Conservation (phyloP, 2,888 invertebrate species). For the Andrena camellia region DNA sequence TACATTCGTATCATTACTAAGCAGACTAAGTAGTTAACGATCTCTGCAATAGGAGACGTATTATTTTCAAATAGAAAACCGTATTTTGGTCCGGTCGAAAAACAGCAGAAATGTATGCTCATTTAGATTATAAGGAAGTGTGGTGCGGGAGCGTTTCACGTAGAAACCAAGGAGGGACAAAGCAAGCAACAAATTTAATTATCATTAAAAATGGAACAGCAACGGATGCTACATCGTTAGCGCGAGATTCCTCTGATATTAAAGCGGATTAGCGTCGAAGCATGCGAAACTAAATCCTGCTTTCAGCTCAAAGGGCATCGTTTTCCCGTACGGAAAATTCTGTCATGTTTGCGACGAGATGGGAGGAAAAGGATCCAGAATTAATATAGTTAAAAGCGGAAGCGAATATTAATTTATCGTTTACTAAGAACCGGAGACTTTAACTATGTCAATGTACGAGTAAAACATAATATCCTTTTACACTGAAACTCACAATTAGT, state of each 20-base stretch:
- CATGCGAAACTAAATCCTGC: slow-evolving; percentile 15
- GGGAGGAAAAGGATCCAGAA: not conserved
- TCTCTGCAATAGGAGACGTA: not conserved
- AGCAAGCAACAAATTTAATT: slow-evolving; percentile 22
- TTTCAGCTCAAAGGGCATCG: slow-evolving; percentile 20
- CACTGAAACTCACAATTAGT: not conserved
- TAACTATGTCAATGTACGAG: not conserved
- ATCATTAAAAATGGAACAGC: slow-evolving; percentile 4
- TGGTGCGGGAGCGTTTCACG: not conserved
- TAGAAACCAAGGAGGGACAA: not conserved
- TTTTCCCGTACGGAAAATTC: slow-evolving; percentile 10
- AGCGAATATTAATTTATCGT: not conserved
- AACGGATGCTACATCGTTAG: slow-evolving; percentile 12
- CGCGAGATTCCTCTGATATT: not conserved
- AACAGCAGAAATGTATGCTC: not conserved
- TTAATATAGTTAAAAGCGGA: slow-evolving; percentile 9
- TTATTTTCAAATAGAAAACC: not conserved
- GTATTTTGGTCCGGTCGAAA: not conserved
- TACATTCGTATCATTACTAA: not conserved
- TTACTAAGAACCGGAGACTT: not conserved
- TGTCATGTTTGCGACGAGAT: not conserved
- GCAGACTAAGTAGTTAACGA: not conserved
- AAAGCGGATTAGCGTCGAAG: slow-evolving; percentile 35
- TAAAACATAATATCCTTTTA: too few species aligned
- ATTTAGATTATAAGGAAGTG: not conserved